These are phyloP conservation scores for Rhinoraja longicauda DNA, from an alignment of 2,797 vertebrate genomes.

Conservation along the genomic window DNA sequence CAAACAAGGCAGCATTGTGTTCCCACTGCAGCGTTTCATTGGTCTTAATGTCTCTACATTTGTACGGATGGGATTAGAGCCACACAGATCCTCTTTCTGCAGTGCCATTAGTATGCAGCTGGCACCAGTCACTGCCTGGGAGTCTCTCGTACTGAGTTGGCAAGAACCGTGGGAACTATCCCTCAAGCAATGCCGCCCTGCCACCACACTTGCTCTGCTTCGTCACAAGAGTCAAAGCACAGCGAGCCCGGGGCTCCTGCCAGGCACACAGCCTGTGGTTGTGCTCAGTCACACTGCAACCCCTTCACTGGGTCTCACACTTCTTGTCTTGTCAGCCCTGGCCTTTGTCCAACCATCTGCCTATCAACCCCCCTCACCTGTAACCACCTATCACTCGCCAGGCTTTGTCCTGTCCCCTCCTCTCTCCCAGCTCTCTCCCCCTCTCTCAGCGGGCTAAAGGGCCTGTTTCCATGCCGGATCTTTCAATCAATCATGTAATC, in stretches of 20 bases:
- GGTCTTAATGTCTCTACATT: neutral
- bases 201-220: constrained; percentile 16
- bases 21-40: neutral
- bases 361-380: too few species aligned
- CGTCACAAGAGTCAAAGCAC: constrained; percentile 4
- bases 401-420: neutral
- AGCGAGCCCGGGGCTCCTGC: neutral
- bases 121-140: neutral
- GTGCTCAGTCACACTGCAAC: neutral
- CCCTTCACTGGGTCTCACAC: neutral
- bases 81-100: neutral
- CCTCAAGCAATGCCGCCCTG: neutral
- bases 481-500: neutral
- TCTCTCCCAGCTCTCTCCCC: too few species aligned
- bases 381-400: too few species aligned
- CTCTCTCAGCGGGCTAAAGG: too few species aligned
- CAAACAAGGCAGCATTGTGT: neutral
- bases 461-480: too few species aligned
- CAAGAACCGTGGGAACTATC: constrained; percentile 18
- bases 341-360: too few species aligned
- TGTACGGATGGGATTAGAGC: neutral
- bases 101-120: neutral
- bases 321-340: neutral
- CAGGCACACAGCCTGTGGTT: neutral
- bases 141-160: neutral